Evolutionary conservation across 2,797 vertebrate species (phyloP).

Genomic region (Gymnoscopelus microlampas): DNA sequence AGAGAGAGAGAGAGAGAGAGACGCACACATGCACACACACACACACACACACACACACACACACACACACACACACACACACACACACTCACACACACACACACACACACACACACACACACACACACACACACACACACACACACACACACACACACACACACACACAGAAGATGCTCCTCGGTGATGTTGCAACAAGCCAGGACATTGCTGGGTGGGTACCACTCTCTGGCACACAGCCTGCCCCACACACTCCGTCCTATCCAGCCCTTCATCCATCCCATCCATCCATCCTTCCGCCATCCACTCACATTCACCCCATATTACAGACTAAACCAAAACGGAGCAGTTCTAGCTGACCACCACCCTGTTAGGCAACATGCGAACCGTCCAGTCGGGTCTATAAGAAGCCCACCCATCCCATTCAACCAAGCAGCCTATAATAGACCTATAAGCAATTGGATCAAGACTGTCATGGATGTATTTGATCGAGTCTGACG

Average conservation of each 20-base stretch:
- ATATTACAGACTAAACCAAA: slow-evolving; percentile 11
- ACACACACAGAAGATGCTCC: background rate
- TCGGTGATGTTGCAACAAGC: slow-evolving; percentile 26
- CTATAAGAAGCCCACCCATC: background rate
- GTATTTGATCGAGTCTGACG: no score
- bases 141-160: no score
- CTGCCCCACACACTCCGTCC: background rate
- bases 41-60: slow-evolving; percentile 15
- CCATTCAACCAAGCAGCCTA: background rate
- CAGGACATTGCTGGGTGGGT: background rate
- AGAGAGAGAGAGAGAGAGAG: background rate
- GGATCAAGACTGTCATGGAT: no score
- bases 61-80: slow-evolving; percentile 34
- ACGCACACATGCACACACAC: no score
- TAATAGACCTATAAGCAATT: no score
- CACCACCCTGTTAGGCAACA: no score
- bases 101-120: slow-evolving; percentile 32
- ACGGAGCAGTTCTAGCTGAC: no score
- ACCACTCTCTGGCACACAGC: background rate
- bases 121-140: slow-evolving; percentile 2
- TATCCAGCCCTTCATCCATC: background rate
- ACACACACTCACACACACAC: slow-evolving; percentile 7
- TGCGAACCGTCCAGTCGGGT: no score
- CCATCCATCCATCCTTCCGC: slow-evolving; percentile 2
- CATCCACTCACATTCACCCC: slow-evolving; percentile 12